phyloP scores from a whole-genome alignment of 2,888 invertebrate genomes.

The Thymelicus acteon region DNA sequence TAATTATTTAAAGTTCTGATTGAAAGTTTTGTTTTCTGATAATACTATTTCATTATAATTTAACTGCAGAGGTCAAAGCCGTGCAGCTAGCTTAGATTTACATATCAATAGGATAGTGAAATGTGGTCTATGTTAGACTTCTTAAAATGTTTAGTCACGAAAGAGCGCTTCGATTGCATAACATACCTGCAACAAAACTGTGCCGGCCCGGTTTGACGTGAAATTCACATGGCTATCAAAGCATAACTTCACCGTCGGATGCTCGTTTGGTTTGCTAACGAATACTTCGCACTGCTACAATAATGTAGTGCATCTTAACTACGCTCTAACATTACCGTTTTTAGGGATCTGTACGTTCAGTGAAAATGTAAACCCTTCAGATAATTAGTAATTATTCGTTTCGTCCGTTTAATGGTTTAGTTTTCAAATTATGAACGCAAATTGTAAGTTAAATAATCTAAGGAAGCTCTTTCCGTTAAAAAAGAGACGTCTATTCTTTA shows the following conservation, averaged over 20 bases:
- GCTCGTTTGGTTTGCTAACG: conserved; percentile 37
- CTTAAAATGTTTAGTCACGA: conserved; percentile 36
- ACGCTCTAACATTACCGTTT: neutral
- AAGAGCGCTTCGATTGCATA: conserved; percentile 26
- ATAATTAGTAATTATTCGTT: too few species aligned
- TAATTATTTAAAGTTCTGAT: neutral
- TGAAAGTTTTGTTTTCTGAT: neutral
- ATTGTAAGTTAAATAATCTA: too few species aligned
- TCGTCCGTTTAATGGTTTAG: too few species aligned
- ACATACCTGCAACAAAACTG: conserved; percentile 26
- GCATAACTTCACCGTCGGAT: conserved; percentile 36
- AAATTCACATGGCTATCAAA: conserved; percentile 40
- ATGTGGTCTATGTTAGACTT: conserved; percentile 17
- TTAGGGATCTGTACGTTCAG: neutral
- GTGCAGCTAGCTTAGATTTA: conserved; percentile 2
- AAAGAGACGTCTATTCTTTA: too few species aligned
- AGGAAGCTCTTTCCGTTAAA: too few species aligned
- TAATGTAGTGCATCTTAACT: conserved; percentile 32
- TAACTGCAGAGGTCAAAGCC: neutral
- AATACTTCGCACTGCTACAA: conserved; percentile 25
- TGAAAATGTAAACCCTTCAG: too few species aligned
- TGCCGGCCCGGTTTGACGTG: conserved; percentile 31
- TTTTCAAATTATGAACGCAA: too few species aligned
- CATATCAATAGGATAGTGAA: conserved; percentile 7
- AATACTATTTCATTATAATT: conserved; percentile 1